Conservation (phyloP, 1,140 invertebrate genomes). For the Leptopilina clavipes region DNA sequence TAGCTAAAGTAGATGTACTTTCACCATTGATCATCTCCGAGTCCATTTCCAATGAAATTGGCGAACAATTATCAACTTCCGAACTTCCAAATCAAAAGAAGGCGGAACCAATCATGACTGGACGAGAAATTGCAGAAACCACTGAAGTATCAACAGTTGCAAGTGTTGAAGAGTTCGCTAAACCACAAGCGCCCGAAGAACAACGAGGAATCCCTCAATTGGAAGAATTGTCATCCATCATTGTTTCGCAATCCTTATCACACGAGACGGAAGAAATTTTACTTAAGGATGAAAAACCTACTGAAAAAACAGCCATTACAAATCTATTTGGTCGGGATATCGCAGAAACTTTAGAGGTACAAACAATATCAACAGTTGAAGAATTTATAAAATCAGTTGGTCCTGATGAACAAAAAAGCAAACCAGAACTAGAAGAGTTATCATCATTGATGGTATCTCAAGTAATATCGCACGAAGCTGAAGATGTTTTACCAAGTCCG, state of each 20-base stretch:
- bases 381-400: conserved; percentile 46
- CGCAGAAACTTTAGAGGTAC: conserved; percentile 55
- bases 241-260: conserved; percentile 51
- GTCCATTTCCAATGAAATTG: conserved; percentile 46
- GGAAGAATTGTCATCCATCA: conserved; percentile 51
- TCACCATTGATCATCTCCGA: conserved; percentile 60
- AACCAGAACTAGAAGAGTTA: conserved; percentile 51
- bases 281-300: conserved; percentile 45
- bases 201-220: conserved; percentile 53
- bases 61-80: conserved; percentile 36
- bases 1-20: conserved; percentile 57
- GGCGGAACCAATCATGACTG: conserved; percentile 52
- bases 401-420: conserved; percentile 53
- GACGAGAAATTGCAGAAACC: conserved; percentile 62
- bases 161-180: conserved; percentile 44
- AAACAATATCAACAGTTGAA: conserved; percentile 42
- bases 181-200: conserved; percentile 41
- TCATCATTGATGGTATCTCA: conserved; percentile 52
- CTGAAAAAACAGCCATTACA: conserved; percentile 30
- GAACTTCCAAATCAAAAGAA: conserved; percentile 58
- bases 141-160: conserved; percentile 57
- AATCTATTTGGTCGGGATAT: conserved; percentile 44
- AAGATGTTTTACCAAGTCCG: conserved; percentile 47
- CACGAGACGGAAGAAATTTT: conserved; percentile 49
- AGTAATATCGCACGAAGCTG: conserved; percentile 51